Evolutionary conservation across 2,797 vertebrate species (phyloP).

Genomic region (Xiphorhynchus erythropygius): DNA sequence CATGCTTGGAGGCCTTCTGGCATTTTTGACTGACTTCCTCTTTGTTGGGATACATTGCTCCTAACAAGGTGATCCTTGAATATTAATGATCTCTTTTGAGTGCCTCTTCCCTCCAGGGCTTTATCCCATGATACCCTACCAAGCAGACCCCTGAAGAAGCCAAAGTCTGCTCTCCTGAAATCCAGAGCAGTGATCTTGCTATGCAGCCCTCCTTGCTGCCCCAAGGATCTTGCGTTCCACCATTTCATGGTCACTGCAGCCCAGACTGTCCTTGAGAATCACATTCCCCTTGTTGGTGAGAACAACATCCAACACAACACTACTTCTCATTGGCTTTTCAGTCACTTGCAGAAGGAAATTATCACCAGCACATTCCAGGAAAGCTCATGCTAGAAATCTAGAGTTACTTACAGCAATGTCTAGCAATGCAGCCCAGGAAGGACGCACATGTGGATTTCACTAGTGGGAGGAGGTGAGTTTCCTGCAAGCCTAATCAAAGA

Average conservation of each 20-base stretch:
- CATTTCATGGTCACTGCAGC: not conserved
- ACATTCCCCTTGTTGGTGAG: accelerated
- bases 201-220: no score
- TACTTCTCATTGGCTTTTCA: accelerated
- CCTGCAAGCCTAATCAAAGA: slow-evolving; percentile 9
- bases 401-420: not conserved
- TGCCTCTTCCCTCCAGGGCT: not conserved
- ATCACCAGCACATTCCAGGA: not conserved
- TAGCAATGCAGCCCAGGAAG: not conserved
- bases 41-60: not conserved
- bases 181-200: not conserved
- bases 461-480: not conserved
- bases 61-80: not conserved
- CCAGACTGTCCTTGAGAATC: not conserved
- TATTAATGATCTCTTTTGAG: not conserved
- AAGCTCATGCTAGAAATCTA: not conserved
- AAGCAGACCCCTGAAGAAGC: not conserved
- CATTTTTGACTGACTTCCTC: not conserved
- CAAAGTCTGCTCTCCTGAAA: not conserved
- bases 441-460: not conserved
- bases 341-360: not conserved
- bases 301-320: not conserved
- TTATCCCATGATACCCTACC: not conserved
- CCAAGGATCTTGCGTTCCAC: not conserved
- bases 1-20: not conserved